These are phyloP conservation scores for Nothobranchius kuhntae DNA, from an alignment of 2,113 vertebrate species.

Conservation along the genomic window DNA sequence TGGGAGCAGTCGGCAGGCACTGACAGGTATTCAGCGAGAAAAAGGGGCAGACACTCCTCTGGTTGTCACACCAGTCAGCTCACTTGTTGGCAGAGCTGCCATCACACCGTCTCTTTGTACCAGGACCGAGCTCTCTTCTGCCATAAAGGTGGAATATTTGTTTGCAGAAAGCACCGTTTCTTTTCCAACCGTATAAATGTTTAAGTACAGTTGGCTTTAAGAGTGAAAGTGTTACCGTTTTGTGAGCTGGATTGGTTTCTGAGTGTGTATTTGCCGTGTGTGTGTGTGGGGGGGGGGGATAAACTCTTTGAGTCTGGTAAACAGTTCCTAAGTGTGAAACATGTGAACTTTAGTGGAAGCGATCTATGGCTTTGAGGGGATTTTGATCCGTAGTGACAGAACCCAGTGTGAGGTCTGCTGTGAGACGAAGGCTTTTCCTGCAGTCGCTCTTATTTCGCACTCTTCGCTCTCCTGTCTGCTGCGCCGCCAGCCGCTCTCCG, in stretches of 20 bases:
- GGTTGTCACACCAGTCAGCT: slow-evolving; percentile 66
- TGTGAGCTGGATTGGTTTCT: slow-evolving; percentile 18
- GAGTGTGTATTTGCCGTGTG: slow-evolving; percentile 4
- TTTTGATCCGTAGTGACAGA: slow-evolving; percentile 78
- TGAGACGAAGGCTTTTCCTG: slow-evolving; percentile 61
- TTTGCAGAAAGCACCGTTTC: slow-evolving; percentile 41
- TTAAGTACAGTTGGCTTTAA: slow-evolving; percentile 42
- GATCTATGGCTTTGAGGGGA: slow-evolving; percentile 76
- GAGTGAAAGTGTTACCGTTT: slow-evolving; percentile 21
- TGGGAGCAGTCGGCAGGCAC: slow-evolving; percentile 49
- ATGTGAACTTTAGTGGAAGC: slow-evolving; percentile 75
- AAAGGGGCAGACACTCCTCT: slow-evolving; percentile 55
- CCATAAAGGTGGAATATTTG: slow-evolving; percentile 52
- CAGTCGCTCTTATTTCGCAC: slow-evolving; percentile 27
- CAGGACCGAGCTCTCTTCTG: slow-evolving; percentile 28
- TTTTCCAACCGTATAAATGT: slow-evolving; percentile 58
- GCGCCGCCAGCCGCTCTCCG: slow-evolving; percentile 50
- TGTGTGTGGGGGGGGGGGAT: slow-evolving; percentile 21
- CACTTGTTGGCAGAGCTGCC: slow-evolving; percentile 58
- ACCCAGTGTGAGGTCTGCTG: slow-evolving; percentile 76
- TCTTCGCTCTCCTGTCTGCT: slow-evolving; percentile 50
- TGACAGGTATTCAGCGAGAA: slow-evolving; percentile 69
- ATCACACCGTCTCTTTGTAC: slow-evolving; percentile 46
- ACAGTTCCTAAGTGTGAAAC: slow-evolving; percentile 73
- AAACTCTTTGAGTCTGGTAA: slow-evolving; percentile 69